These are phyloP conservation scores for Dynastes grantii DNA, from an alignment of 2,888 invertebrate genomes.

Conservation along the genomic window DNA sequence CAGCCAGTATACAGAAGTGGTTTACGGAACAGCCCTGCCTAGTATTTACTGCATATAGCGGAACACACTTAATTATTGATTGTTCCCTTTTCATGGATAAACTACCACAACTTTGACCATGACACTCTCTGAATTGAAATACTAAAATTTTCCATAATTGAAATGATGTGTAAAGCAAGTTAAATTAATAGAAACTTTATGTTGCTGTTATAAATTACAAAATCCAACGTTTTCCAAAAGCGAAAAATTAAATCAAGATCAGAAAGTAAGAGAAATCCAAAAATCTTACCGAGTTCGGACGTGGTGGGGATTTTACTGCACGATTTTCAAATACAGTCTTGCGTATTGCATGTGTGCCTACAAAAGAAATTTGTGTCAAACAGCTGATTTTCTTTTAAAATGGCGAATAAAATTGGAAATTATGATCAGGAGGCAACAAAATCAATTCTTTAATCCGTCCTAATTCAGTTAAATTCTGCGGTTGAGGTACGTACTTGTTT, in stretches of 20 bases:
- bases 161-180: background rate
- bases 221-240: background rate
- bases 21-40: too few relatives aligned
- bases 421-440: constrained; percentile 56
- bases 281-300: constrained; percentile 33
- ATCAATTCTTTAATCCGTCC: constrained; percentile 65
- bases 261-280: background rate
- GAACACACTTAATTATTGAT: constrained; percentile 1
- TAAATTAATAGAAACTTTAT: background rate
- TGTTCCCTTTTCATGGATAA: constrained; percentile 17
- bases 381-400: constrained; percentile 67
- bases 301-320: constrained; percentile 16
- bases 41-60: background rate
- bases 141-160: too few relatives aligned
- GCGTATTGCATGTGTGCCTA: constrained; percentile 28
- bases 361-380: constrained; percentile 56
- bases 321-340: constrained; percentile 28
- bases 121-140: too few relatives aligned
- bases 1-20: too few relatives aligned
- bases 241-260: background rate
- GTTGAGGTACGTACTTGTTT: constrained; percentile 50
- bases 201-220: background rate
- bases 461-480: constrained; percentile 34
- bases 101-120: background rate
- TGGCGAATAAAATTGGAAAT: constrained; percentile 62